phyloP scores from a whole-genome alignment of 2,113 vertebrate species.

The Osmerus eperlanus region DNA sequence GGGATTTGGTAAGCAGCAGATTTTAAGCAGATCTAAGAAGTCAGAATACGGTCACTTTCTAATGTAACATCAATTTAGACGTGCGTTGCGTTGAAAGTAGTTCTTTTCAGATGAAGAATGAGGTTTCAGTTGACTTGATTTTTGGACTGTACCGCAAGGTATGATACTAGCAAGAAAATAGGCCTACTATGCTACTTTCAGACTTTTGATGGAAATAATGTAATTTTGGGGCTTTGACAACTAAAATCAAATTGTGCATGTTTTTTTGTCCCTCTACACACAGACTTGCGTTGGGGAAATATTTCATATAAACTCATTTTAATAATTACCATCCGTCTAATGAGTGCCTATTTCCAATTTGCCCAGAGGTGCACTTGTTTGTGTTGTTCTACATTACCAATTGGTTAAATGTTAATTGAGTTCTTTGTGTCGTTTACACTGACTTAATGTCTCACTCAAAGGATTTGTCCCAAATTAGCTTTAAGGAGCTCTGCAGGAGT shows the following conservation, averaged over 20 bases:
- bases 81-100: neutral
- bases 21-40: neutral
- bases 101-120: too few species aligned
- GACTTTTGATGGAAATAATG: neutral
- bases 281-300: constrained; percentile 32
- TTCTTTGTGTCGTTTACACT: constrained; percentile 60
- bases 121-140: too few species aligned
- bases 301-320: constrained; percentile 53
- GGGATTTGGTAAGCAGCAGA: neutral
- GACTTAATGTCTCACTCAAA: constrained; percentile 66
- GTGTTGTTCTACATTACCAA: constrained; percentile 65
- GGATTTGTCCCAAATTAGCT: constrained; percentile 57
- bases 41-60: neutral
- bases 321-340: constrained; percentile 68
- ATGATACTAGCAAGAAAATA: too few species aligned
- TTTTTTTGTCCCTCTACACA: constrained; percentile 30
- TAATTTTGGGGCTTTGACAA: constrained; percentile 14
- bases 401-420: constrained; percentile 74
- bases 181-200: neutral
- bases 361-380: constrained; percentile 64
- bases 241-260: constrained; percentile 42
- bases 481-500: constrained; percentile 56
- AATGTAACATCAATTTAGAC: neutral
- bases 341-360: constrained; percentile 57
- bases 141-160: too few species aligned